Conservation (phyloP, 2,113 vertebrate species). For the Tursiops truncatus region DNA sequence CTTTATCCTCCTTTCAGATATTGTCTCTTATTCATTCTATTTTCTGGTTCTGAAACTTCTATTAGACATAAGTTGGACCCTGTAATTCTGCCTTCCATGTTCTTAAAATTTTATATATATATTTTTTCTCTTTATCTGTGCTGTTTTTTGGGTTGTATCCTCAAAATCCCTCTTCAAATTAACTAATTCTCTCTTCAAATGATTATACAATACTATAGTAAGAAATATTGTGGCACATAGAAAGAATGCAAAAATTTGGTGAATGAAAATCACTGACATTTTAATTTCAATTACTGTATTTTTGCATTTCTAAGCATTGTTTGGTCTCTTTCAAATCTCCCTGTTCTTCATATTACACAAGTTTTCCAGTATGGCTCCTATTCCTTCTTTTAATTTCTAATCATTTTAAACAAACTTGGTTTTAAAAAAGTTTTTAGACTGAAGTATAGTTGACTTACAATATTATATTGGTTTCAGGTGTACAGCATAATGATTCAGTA, state of each 20-base stretch:
- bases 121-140: background rate
- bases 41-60: background rate
- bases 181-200: constrained; percentile 1
- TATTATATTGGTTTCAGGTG: background rate
- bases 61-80: background rate
- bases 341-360: background rate
- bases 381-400: constrained; percentile 24
- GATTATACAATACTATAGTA: background rate
- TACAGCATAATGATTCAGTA: background rate
- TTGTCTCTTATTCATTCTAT: background rate
- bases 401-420: constrained; percentile 30
- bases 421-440: background rate
- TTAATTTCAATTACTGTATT: background rate
- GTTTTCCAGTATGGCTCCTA: background rate
- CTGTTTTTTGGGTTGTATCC: background rate
- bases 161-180: constrained; percentile 2
- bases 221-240: background rate
- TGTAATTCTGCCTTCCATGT: background rate
- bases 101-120: background rate
- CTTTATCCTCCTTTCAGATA: background rate
- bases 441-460: background rate
- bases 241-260: background rate
- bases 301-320: background rate
- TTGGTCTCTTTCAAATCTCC: background rate
- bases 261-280: background rate